Base-by-base conservation (phyloP, 53 echinoderm and acorn worm species). In the Temnopleurus reevesii region DNA sequence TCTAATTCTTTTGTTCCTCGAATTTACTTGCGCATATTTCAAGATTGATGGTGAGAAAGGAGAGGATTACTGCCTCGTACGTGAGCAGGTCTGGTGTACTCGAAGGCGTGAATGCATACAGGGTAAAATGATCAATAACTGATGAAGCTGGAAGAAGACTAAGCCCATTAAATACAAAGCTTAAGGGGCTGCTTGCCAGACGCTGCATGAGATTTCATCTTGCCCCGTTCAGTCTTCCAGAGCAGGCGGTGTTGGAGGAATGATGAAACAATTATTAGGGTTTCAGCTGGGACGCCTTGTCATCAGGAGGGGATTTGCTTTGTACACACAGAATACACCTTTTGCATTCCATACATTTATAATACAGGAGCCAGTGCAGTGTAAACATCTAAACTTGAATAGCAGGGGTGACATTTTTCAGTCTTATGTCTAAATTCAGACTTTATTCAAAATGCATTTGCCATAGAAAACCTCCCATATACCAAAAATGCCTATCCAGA, bases 91-190 rank as follows among this genome's bases (percentile, higher is more conserved):
- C n/a, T n/a, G 59, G 45, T 59, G 85, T 59, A 85, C 85, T 43
- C 60, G 56, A 45, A 85, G 88, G 88, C 65, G 71, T 87, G 71
- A 87, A 87, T 66, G 88, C 71, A 87, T 55, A 87, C 71, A 87
- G 88, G 66, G 66, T 53, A 64, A 27, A 85, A 64, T 51, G 65
- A 87, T 87, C 65, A 87, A 66, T 87, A 66, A 87, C 4, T 47
- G 71, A 66, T 87, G 88, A 21, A 10, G 26, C 65, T 87, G 38
- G 65, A 85, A 59, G 86, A 44, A 85, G 59, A 60, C 59, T 85
- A 85, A 60, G 59, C 29, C 44, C 53, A 55, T 55, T 83, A 79
- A 49, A 79, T 79, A 49, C 79, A 79, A 79, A 49, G 79, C 46
- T 47, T 79, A 47, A 49, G 79, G 49, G 79, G 49, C 79, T 49